phyloP scores from a whole-genome alignment of 2,888 invertebrate genomes.

The Euproctis similis region DNA sequence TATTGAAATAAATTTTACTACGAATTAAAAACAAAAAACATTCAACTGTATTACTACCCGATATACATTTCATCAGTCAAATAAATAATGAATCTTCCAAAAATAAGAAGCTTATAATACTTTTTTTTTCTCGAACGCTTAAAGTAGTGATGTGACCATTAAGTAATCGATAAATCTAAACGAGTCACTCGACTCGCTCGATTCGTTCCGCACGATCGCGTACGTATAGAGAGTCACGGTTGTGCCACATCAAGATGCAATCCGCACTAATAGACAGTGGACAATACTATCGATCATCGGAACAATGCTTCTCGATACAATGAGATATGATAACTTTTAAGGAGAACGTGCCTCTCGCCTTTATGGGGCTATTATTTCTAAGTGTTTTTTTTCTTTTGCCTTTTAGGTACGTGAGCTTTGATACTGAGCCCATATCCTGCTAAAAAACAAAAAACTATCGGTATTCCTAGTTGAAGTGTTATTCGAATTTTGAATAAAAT shows the following conservation, averaged over 20 bases:
- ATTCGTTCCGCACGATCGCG: constrained; percentile 54
- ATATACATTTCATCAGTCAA: no score
- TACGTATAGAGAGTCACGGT: constrained; percentile 33
- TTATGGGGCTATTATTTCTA: background rate
- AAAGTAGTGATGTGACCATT: constrained; percentile 26
- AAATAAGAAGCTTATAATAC: no score
- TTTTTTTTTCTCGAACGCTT: no score
- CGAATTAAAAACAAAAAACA: no score
- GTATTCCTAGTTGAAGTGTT: no score
- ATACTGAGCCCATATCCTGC: no score
- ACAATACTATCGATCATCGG: constrained; percentile 48
- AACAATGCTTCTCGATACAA: constrained; percentile 33
- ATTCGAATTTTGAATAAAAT: no score
- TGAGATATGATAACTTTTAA: constrained; percentile 25
- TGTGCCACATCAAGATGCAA: constrained; percentile 40
- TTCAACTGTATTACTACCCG: no score
- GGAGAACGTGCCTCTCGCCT: background rate
- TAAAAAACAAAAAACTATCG: no score
- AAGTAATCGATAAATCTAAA: constrained; percentile 34
- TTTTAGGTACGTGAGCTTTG: no score
- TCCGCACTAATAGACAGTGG: constrained; percentile 49
- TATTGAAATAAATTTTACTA: no score
- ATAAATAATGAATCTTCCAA: no score
- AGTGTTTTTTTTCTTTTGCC: background rate
- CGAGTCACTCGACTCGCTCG: constrained; percentile 33